Evolutionary conservation across 2,797 vertebrate species (phyloP).

Genomic region (Pachyuromys duprasi): DNA sequence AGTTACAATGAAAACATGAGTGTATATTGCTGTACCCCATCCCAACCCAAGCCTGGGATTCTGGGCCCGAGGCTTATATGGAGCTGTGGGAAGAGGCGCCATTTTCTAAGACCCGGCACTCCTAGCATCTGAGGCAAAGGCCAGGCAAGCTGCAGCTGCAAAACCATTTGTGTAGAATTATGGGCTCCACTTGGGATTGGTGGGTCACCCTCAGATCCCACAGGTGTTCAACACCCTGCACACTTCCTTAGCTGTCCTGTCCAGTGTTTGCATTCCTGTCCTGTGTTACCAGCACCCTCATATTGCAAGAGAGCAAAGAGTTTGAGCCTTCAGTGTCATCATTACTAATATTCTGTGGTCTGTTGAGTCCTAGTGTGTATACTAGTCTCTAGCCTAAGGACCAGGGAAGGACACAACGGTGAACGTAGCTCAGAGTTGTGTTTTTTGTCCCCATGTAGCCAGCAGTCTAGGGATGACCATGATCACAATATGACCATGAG

Average conservation of each 20-base stretch:
- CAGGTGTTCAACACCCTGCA: not conserved
- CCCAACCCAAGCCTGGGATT: not conserved
- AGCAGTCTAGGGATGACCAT: not conserved
- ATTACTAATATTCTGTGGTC: not conserved
- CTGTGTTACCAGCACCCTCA: not conserved
- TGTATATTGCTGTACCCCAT: not conserved
- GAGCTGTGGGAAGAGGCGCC: not conserved
- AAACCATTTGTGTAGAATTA: conserved; percentile 65
- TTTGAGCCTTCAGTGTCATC: rapidly evolving
- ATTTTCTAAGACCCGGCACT: not conserved
- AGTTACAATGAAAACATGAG: not conserved
- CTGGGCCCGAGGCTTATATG: not conserved
- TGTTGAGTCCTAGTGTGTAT: not conserved
- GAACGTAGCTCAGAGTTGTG: not conserved
- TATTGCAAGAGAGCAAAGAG: not conserved
- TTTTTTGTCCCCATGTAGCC: not conserved
- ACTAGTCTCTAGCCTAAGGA: not conserved
- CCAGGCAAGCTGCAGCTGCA: conserved; percentile 64
- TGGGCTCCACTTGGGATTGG: not conserved
- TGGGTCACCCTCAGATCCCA: not conserved
- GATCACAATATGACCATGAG: not conserved
- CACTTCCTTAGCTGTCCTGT: not conserved
- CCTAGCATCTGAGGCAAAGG: not conserved
- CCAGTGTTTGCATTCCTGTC: not conserved
- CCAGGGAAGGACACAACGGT: not conserved